Base-by-base conservation (phyloP, 1,140 invertebrate species). In the Diabrotica virgifera region DNA sequence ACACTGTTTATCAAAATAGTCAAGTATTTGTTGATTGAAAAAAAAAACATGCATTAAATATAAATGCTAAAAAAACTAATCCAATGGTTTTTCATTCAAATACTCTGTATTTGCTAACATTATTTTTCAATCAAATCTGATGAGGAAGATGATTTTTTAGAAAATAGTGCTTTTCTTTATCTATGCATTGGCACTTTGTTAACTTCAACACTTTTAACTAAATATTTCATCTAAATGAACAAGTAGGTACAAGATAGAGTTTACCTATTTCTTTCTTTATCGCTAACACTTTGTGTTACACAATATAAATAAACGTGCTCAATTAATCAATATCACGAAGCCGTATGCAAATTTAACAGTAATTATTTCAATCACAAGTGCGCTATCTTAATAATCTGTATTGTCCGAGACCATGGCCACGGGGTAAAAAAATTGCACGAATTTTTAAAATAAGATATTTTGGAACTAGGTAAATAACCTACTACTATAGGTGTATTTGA, bases 281-380 rank as follows among this genome's bases (percentile, higher is more conserved):
- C n/a, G 57, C n/a, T 13, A 12, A 36, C 37, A 50, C 38, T 60
- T 60, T 51, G 50, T 35, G 50, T 8, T 40, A 40, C 35, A 51
- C 59, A 36, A 52, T 60, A 35, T 50, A 50, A 60, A 60, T 60
- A 60, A 60, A 60, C n/a, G 59, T 35, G 24, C 35, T 5, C 10
- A 60, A 60, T 50, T 36, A 36, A 60, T 60, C 59, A 52, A 60
- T 60, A 60, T 60, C 59, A 14, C 46, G 36, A 52, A 52, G 46
- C 14, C 24, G 10, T 52, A 60, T 51, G 59, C 24, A 11, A 60
- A 60, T 60, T 60, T 35, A 0, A 36, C n/a, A 40, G 8, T 60
- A 60, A 60, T 60, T 60, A 60, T 60, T 60, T 36, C 40, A 60
- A 60, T 60, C 40, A 51, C 14, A 13, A 38, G 12, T 24, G 13